Evolutionary conservation across 2,797 vertebrate species (phyloP).

Genomic region (Delichon dasypus): DNA sequence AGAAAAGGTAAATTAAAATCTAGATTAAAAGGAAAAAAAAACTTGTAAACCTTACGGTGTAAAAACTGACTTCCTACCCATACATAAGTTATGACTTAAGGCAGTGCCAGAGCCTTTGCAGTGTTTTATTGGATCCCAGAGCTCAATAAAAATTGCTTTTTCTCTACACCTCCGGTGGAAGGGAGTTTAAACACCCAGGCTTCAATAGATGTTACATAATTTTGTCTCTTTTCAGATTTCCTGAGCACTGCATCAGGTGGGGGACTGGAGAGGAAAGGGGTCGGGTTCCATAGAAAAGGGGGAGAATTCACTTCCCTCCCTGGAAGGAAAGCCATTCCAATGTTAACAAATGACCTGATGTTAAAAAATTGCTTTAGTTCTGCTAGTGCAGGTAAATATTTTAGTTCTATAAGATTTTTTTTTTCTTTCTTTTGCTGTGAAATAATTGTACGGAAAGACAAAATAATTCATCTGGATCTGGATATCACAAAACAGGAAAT

Average conservation of each 20-base stretch:
- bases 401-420: background rate
- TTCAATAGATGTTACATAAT: conserved; percentile 38
- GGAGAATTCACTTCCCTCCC: background rate
- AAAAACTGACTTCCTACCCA: conserved; percentile 39
- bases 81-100: conserved; percentile 26
- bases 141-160: conserved; percentile 68
- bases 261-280: background rate
- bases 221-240: conserved; percentile 2
- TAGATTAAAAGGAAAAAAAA: conserved; percentile 48
- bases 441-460: background rate
- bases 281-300: background rate
- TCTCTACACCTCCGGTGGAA: background rate
- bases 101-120: conserved; percentile 50
- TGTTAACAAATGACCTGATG: background rate
- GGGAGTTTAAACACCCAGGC: conserved; percentile 47
- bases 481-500: background rate
- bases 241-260: background rate
- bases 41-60: background rate
- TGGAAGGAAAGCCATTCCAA: background rate
- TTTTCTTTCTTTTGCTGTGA: background rate
- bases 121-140: conserved; percentile 67
- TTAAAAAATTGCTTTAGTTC: background rate
- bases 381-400: background rate
- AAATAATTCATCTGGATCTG: background rate
- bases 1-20: conserved; percentile 51